phyloP scores from a whole-genome alignment of 37 sponge, comb jelly and placozoan species.

The Corticium candelabrum region DNA sequence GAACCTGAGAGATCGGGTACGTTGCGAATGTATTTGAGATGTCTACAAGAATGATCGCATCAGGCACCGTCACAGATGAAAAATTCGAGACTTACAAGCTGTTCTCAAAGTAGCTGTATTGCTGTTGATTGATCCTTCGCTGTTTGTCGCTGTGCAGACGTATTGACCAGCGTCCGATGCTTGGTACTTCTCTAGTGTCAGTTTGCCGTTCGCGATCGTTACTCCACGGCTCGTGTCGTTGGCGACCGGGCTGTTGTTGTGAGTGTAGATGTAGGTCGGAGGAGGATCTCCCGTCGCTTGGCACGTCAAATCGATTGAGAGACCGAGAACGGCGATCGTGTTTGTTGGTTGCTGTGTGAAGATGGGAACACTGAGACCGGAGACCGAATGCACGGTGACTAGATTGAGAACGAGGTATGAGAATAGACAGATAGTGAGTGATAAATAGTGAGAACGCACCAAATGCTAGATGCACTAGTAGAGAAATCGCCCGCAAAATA shows the following conservation, averaged over 20 bases:
- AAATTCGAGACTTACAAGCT: not conserved
- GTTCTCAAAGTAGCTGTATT: not conserved
- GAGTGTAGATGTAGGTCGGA: not conserved
- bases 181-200: not conserved
- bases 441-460: too few relatives aligned
- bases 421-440: too few relatives aligned
- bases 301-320: not conserved
- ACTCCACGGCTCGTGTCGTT: not conserved
- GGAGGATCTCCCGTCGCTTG: not conserved
- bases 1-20: too few relatives aligned
- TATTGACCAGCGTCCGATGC: not conserved
- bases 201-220: not conserved
- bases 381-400: too few relatives aligned
- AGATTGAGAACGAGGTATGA: too few relatives aligned
- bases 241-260: not conserved
- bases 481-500: too few relatives aligned
- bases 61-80: too few relatives aligned
- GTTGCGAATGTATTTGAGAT: too few relatives aligned
- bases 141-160: not conserved
- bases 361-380: too few relatives aligned
- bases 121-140: constrained; percentile 2
- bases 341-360: not conserved
- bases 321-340: not conserved
- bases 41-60: too few relatives aligned
- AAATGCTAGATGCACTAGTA: too few relatives aligned